These are phyloP conservation scores for Cynocephalus volans DNA, from an alignment of 2,113 vertebrate species.

Conservation along the genomic window DNA sequence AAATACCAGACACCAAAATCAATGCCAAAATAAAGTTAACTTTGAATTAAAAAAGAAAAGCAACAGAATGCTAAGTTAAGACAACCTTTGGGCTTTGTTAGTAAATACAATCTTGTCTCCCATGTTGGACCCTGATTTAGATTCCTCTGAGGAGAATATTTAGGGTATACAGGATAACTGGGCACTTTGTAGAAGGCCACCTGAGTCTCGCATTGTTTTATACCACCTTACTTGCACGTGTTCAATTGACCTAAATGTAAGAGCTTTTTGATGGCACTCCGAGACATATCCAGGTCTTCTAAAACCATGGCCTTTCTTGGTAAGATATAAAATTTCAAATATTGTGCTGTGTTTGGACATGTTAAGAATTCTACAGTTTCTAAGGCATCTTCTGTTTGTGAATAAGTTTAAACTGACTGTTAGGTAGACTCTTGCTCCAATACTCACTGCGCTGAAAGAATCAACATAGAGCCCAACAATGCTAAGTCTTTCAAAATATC, in stretches of 20 bases:
- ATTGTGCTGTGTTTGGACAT: background rate
- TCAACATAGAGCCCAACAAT: background rate
- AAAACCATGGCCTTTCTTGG: constrained; percentile 26
- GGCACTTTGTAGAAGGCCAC: background rate
- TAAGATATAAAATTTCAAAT: constrained; percentile 42
- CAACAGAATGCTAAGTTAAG: constrained; percentile 22
- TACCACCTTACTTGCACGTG: background rate
- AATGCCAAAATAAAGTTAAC: constrained; percentile 73
- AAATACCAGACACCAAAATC: constrained; percentile 70
- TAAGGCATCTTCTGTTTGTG: background rate
- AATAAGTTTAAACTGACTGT: background rate
- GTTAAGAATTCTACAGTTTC: background rate
- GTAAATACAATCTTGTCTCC: background rate
- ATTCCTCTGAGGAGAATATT: background rate
- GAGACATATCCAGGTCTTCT: background rate
- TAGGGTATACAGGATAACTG: background rate
- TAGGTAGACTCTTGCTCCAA: background rate
- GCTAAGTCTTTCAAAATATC: background rate
- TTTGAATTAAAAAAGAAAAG: constrained; percentile 63
- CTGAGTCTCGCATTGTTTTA: background rate
- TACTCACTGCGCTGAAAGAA: background rate
- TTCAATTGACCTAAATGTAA: background rate
- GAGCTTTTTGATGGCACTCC: background rate
- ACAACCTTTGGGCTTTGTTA: constrained; percentile 22
- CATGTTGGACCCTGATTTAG: background rate